Evolutionary conservation across 1,140 invertebrate genomes (phyloP), one percentile per base, ranked within the genome.

Genomic region (Papilio dardanus): DNA sequence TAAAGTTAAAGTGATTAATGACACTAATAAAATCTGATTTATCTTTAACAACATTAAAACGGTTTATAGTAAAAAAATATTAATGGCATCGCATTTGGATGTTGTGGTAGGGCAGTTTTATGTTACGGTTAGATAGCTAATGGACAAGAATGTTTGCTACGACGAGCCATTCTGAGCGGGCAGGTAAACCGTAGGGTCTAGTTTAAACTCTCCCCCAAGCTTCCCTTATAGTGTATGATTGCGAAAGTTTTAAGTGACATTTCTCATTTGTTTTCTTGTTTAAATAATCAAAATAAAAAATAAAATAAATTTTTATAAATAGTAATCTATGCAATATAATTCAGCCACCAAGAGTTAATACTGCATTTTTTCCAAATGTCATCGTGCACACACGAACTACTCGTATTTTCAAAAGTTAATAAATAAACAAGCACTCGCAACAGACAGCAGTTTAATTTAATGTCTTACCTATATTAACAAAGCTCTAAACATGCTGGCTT

Each of bases 71-170:
- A 69, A 69, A 69, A 68, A 69, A 30, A 42, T 69, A 69, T 69
- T 10, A 6, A 37, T 16, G 35, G 1, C 67, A 68, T 28, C 35
- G 67, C 31, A 21, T 42, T 50, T 46, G 54, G 30, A 76, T 68
- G 66, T 86, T 86, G 85, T 58, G 81, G 81, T 85, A 85, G 82
- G 81, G 78, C 81, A 86, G 83, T 83, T 83, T 83, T 83, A 86
- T 79, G 79, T 78, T 78, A 78, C 58, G 71, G 42, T 73, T 73
- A 58, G 33, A 73, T 73, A 58, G 21, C 31, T 71, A 71, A 71
- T 50, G 68, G 40, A 30, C 68, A 30, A 24, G 37, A 71, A 69
- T 42, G 67, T 50, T 19, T 21, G 2, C 54, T 28, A 24, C 12
- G 10, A 10, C 19, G 54, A 12, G 54, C 14, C 54, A 14, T 62